Base-by-base conservation (phyloP, 2,797 vertebrate genomes). In the Anguilla marmorata region DNA sequence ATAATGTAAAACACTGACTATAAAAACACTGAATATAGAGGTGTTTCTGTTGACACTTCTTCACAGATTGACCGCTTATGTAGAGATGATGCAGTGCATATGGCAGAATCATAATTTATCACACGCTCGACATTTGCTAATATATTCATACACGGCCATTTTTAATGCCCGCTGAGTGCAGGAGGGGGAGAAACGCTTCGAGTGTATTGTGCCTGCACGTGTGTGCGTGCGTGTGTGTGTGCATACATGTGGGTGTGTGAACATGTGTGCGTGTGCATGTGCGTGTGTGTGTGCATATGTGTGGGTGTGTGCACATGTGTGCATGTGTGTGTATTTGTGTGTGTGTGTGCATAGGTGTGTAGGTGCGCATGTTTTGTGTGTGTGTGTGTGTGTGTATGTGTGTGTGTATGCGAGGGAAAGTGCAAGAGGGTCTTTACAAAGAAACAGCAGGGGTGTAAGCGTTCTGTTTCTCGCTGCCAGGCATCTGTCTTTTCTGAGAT, bases 401-500 rank as follows among this genome's bases (percentile, higher is more conserved):
- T 82, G 84, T 50, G 76, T 11, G 27, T 33, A n/a, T 52, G 30
- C 33, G 30, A 56, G 87, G 66, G 4, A 4, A 54, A 52, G 24
- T 84, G 50, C 48, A 0, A 54, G 12, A 16, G 50, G 33, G 48
- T 58, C 69, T 76, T 66, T 14, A 33, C 80, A 69, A 69, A 84
- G 50, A 33, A 72, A 89, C 85, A 89, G 86, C 76, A 88, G 50
- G 82, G n/a, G 86, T 87, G 66, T 79, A 85, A 88, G 54, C 54
- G 33, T n/a, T 54, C 52, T 69, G 82, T 45, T 30, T 63, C 52
- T 90, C 87, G 86, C 3, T 88, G 90, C 90, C 91, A 93, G 88
- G 60, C 89, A 91, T 89, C 89, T 93, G 92, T 92, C 89, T 89
- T 91, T 90, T 87, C 85, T 74, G 84, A 86, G 85, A 72, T 48